These are phyloP conservation scores for Drosophila nigricruria DNA, from an alignment of 2,888 invertebrate genomes.

Conservation along the genomic window DNA sequence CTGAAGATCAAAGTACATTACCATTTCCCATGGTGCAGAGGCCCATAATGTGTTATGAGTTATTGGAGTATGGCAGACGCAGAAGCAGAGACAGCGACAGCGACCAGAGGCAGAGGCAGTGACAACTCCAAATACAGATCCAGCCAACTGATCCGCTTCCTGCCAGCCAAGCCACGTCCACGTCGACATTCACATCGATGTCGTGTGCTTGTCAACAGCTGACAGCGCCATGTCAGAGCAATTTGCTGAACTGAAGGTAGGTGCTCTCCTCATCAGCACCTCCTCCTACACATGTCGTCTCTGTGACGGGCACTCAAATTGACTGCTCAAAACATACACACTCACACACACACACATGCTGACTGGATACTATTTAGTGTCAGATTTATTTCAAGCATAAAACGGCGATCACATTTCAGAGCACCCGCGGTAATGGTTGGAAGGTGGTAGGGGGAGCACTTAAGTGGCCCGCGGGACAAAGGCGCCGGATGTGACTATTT, in stretches of 20 bases:
- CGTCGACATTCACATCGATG: constrained; percentile 29
- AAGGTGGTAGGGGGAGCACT: constrained; percentile 49
- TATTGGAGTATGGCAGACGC: constrained; percentile 54
- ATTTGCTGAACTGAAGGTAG: constrained; percentile 74
- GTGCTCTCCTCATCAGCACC: constrained; percentile 35
- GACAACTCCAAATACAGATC: constrained; percentile 6
- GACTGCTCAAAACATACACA: constrained; percentile 56
- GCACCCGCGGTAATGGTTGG: constrained; percentile 10
- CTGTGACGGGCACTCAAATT: constrained; percentile 67
- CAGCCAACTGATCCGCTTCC: constrained; percentile 67
- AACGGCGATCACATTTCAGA: constrained; percentile 84
- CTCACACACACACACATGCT: constrained; percentile 5
- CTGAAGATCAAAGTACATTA: constrained; percentile 79
- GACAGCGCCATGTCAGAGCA: constrained; percentile 83
- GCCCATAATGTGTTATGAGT: constrained; percentile 75
- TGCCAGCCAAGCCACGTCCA: constrained; percentile 36
- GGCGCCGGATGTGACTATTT: constrained; percentile 67
- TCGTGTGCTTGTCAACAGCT: constrained; percentile 83
- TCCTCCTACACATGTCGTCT: constrained; percentile 60
- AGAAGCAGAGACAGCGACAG: neutral
- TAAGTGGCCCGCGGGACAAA: constrained; percentile 58
- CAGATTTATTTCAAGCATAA: constrained; percentile 82
- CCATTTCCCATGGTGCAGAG: constrained; percentile 41
- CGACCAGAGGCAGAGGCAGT: neutral
- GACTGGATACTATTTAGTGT: constrained; percentile 70